Conservation (phyloP, 2,797 vertebrate genomes). For the Geotrypetes seraphini region DNA sequence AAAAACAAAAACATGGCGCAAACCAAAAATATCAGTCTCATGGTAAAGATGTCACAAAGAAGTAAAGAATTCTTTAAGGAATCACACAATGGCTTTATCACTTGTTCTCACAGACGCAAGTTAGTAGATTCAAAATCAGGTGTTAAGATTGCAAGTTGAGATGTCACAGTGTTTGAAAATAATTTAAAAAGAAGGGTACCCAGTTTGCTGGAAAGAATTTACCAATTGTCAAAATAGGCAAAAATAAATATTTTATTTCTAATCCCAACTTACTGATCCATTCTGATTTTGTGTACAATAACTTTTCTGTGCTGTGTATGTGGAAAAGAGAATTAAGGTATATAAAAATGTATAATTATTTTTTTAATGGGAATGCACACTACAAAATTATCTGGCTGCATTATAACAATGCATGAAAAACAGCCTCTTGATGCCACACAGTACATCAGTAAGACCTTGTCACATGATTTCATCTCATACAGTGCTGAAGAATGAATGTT, state of each 20-base stretch:
- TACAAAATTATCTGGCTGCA: constrained; percentile 53
- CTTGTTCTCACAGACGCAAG: too few relatives aligned
- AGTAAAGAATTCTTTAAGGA: too few relatives aligned
- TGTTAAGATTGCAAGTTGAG: too few relatives aligned
- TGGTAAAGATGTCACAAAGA: not conserved
- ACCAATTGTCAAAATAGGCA: constrained; percentile 24
- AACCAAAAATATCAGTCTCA: not conserved
- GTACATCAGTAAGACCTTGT: constrained; percentile 18
- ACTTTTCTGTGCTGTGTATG: constrained; percentile 7
- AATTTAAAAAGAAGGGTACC: too few relatives aligned
- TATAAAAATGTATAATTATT: too few relatives aligned
- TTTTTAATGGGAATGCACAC: constrained; percentile 24
- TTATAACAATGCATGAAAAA: constrained; percentile 63
- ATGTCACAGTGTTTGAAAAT: too few relatives aligned
- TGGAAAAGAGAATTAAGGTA: constrained; percentile 30
- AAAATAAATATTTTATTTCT: too few relatives aligned
- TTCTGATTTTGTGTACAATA: too few relatives aligned
- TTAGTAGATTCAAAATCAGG: too few relatives aligned
- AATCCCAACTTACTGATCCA: too few relatives aligned
- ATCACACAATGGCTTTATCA: too few relatives aligned
- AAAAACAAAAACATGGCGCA: accelerated
- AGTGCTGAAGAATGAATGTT: constrained; percentile 4
- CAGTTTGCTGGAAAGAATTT: too few relatives aligned
- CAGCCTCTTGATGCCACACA: constrained; percentile 16
- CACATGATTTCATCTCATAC: constrained; percentile 26